phyloP scores from a whole-genome alignment of 2,797 vertebrate species.

The Tiaroga cobitis region DNA sequence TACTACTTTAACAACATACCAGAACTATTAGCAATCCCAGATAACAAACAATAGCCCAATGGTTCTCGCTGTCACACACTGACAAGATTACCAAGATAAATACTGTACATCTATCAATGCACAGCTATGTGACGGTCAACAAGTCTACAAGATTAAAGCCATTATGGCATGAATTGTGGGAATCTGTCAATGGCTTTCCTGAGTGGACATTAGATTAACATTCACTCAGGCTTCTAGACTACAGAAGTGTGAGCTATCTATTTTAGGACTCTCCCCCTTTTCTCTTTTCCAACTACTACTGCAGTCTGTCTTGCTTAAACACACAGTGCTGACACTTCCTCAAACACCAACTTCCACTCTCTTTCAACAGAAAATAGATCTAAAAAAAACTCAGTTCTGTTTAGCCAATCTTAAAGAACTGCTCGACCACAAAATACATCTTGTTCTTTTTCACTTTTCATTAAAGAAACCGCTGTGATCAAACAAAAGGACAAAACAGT shows the following conservation, averaged over 20 bases:
- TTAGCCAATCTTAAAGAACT: neutral
- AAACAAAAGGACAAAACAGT: neutral
- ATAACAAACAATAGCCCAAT: neutral
- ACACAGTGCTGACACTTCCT: conserved; percentile 57
- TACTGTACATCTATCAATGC: neutral
- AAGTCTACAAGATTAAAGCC: neutral
- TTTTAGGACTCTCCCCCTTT: conserved; percentile 69
- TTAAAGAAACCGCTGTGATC: neutral
- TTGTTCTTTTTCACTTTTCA: neutral
- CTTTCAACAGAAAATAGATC: neutral
- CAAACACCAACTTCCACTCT: conserved; percentile 12
- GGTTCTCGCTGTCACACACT: neutral
- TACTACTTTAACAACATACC: neutral
- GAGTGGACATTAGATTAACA: conserved; percentile 47
- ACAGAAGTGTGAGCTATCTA: conserved; percentile 78
- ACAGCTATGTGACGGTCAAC: neutral
- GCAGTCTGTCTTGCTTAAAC: conserved; percentile 35
- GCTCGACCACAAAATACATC: neutral
- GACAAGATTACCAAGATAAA: neutral
- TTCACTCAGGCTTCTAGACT: conserved; percentile 56
- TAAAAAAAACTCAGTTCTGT: neutral
- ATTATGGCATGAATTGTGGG: conserved; percentile 1
- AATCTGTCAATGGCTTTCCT: conserved; percentile 3
- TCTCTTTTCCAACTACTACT: conserved; percentile 44
- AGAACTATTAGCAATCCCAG: neutral